A percentile compares a stretch with the other conserved stretches of the same genome.
phyloP scores from a whole-genome alignment of 2,797 vertebrate species.

The Hypotaenidia okinawae region DNA sequence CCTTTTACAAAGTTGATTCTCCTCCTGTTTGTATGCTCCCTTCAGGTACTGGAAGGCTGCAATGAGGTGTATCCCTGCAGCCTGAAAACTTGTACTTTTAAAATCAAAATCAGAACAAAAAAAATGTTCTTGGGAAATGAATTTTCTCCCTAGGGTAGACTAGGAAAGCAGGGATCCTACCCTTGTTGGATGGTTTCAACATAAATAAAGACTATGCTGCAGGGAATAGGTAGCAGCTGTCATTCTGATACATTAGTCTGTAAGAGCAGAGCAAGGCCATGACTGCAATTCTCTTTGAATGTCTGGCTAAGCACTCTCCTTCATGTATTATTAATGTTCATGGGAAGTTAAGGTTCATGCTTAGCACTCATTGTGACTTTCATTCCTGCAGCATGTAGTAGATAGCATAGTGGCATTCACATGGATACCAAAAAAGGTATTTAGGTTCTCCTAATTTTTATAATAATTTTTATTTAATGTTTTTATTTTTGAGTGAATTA shows the following conservation, averaged over 20 bases:
- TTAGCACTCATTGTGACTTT: neutral
- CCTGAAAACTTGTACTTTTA: neutral
- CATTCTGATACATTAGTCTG: slow-evolving; percentile 10
- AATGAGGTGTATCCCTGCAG: too few relatives aligned
- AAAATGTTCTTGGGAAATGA: neutral
- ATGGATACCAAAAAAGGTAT: neutral
- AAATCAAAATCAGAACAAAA: neutral
- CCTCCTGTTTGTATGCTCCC: too few relatives aligned
- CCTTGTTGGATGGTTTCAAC: neutral
- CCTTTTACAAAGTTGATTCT: too few relatives aligned
- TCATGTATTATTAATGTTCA: slow-evolving; percentile 35
- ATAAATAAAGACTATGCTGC: slow-evolving; percentile 14
- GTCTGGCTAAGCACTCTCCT: neutral
- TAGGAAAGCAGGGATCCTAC: neutral
- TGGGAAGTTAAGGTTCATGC: neutral
- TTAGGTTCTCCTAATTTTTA: neutral
- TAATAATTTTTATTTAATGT: neutral
- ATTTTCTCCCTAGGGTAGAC: neutral
- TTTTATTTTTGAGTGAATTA: neutral
- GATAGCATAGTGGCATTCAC: neutral
- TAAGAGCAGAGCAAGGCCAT: neutral
- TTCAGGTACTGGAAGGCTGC: too few relatives aligned
- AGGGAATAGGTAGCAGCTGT: slow-evolving; percentile 28
- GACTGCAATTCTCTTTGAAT: neutral
- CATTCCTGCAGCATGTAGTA: neutral